Base-by-base conservation (phyloP, 2,113 vertebrate genomes). In the Amblyornis subalaris region DNA sequence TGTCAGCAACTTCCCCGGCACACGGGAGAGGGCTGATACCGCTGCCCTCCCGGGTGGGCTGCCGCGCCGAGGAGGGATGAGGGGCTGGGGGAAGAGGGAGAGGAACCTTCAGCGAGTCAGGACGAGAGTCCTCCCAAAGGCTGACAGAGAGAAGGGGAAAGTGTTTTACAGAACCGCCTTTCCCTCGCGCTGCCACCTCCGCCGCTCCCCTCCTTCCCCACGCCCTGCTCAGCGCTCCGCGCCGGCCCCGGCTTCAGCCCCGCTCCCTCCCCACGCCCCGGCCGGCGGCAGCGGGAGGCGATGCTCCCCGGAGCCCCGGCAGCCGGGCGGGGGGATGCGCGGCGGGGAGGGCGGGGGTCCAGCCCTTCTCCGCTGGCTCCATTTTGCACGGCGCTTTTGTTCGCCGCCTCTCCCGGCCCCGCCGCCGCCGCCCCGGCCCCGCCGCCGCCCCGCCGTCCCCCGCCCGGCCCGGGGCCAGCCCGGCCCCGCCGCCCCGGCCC, bases 121-220 rank as follows among this genome's bases (percentile, higher is more conserved):
- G 96, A 95, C 97, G 95, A 84, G 95, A 96, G 95, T 97, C 96
- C 96, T 98, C 94, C 97, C 96, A 88, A 93, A 45, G 93, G 97
- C 97, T 98, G 97, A 96, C 73, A 97, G 97, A 94, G 96, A 98
- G 97, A 98, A 97, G 96, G 96, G 97, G 91, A 98, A 84, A 96
- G 90, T 67, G 82, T 38, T 96, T 92, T 91, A 95, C 93, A 55
- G 89, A 90, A 15, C 71, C 80, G 72, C 83, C 94, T 69, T 88
- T 55, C 81, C 85, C 66, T 77, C 71, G 14, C 33, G 64, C 84
- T 76, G 47, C 90, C 26, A 20, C 60, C 89, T 89, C 90, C 93
- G 65, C 61, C 81, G 11, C 90, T 79, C 57, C 88, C 36, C 44
- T 69, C 50, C 35, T 29, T 91, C 80, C 96, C 95, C 85, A 84